Evolutionary conservation across 1,140 invertebrate genomes (phyloP).

Genomic region (Lamellibrachia luymesi): DNA sequence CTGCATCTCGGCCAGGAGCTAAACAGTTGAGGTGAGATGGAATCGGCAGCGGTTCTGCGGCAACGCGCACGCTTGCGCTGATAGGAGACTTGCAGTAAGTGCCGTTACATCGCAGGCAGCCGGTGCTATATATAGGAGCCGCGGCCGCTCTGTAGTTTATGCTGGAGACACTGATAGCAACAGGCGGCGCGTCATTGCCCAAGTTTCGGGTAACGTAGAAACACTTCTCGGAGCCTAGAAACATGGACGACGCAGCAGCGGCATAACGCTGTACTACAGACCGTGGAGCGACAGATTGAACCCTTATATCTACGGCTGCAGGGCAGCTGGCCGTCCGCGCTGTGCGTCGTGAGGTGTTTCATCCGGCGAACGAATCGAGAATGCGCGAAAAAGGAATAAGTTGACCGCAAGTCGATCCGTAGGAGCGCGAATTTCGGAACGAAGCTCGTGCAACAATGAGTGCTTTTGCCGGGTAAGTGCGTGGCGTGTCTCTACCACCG

Average conservation of each 20-base stretch:
- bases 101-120: neutral
- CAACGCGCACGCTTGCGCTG: neutral
- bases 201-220: neutral
- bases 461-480: neutral
- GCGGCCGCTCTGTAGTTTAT: neutral
- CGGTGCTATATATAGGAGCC: neutral
- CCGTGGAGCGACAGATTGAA: neutral
- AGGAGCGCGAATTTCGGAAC: neutral
- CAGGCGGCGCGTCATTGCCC: neutral
- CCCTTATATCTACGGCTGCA: neutral
- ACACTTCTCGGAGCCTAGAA: neutral
- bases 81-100: neutral
- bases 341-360: neutral
- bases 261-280: neutral
- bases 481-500: neutral
- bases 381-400: neutral
- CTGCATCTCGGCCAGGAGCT: neutral
- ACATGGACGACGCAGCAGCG: neutral
- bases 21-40: conserved; percentile 4
- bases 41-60: neutral
- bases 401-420: neutral
- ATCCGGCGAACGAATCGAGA: neutral
- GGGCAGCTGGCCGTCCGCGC: neutral
- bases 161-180: neutral
- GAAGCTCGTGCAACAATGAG: neutral